These are phyloP conservation scores for Todiramphus saurophagus DNA, from an alignment of 2,113 vertebrate species.

Conservation along the genomic window DNA sequence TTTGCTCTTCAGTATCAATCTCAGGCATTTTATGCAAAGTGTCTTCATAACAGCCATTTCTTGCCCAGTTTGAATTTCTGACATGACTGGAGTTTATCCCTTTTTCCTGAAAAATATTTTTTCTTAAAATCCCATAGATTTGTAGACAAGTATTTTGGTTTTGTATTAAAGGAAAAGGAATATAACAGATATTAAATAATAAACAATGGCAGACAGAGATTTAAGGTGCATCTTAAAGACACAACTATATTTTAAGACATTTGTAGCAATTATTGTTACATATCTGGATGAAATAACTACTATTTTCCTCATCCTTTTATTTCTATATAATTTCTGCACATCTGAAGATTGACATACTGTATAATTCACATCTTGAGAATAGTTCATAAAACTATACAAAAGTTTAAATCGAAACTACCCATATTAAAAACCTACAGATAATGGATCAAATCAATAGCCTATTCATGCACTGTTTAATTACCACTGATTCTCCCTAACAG, in stretches of 20 bases:
- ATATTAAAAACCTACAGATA: neutral
- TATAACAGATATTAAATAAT: neutral
- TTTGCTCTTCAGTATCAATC: conserved; percentile 83
- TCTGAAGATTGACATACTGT: neutral
- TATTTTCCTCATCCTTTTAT: neutral
- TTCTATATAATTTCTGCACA: neutral
- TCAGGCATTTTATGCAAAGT: conserved; percentile 77
- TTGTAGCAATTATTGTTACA: neutral
- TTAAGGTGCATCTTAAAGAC: neutral
- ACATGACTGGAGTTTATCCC: conserved; percentile 68
- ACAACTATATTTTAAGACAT: neutral
- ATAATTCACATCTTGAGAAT: neutral
- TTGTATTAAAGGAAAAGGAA: neutral
- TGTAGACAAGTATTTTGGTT: neutral
- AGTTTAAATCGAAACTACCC: neutral
- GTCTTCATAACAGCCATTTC: conserved; percentile 80
- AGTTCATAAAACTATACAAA: neutral
- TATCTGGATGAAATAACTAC: neutral
- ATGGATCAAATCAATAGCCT: neutral
- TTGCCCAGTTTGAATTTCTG: conserved; percentile 79
- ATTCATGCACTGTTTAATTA: neutral
- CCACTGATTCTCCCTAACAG: neutral
- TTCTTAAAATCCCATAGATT: neutral
- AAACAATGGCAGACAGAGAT: neutral
- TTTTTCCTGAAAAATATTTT: conserved; percentile 77